Conservation (phyloP, 2,888 invertebrate genomes). For the Noctuana brunneofusca region DNA sequence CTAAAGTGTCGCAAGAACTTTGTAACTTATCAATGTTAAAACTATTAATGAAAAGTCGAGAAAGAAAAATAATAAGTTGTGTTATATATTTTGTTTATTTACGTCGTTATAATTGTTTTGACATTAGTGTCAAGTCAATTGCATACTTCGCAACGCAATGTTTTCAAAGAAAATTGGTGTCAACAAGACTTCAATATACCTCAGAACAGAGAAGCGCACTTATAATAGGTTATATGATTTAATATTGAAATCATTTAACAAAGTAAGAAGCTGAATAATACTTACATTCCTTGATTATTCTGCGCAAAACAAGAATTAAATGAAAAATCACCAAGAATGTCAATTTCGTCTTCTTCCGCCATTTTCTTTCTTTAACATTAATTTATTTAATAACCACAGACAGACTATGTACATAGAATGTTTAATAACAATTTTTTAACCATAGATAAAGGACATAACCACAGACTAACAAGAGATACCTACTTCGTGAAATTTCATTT, state of each 20-base stretch:
- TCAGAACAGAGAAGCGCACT: background rate
- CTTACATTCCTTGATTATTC: constrained; percentile 84
- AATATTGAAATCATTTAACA: too few species aligned
- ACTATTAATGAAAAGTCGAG: background rate
- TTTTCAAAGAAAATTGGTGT: background rate
- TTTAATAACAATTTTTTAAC: too few species aligned
- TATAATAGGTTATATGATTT: too few species aligned
- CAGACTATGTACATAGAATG: too few species aligned
- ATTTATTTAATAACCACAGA: background rate
- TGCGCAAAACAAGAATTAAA: constrained; percentile 85
- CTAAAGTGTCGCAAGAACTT: background rate
- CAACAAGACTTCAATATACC: background rate
- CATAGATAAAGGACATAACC: too few species aligned
- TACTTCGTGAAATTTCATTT: too few species aligned
- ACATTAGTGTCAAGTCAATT: too few species aligned
- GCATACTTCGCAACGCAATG: too few species aligned
- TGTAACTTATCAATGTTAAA: background rate
- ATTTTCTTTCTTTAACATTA: constrained; percentile 53
- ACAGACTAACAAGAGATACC: too few species aligned
- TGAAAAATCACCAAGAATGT: constrained; percentile 88
- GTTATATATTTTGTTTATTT: background rate
- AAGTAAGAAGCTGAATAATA: constrained; percentile 43
- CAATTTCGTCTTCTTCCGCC: constrained; percentile 89
- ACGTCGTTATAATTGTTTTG: background rate
- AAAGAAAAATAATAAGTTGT: background rate